Conservation (phyloP, 2,113 vertebrate species). For the Melozone crissalis region DNA sequence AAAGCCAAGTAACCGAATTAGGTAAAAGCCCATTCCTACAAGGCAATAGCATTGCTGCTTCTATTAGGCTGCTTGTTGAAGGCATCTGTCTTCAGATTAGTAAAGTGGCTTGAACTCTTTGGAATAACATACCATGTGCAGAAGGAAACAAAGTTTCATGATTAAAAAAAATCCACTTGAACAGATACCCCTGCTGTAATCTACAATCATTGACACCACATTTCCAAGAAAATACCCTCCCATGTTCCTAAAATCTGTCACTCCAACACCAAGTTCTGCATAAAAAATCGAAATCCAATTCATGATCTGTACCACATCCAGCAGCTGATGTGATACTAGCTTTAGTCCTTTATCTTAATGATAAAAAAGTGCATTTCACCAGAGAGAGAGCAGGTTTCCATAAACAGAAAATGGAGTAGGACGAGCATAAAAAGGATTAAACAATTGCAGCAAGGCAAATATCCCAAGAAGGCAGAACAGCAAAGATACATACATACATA, state of each 20-base stretch:
- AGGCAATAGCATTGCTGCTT: not conserved
- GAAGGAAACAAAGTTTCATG: not conserved
- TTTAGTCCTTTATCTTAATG: not conserved
- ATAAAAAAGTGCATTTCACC: not conserved
- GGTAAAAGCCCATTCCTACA: not conserved
- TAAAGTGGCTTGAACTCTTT: not conserved
- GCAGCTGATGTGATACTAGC: fast-evolving
- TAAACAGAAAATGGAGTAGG: not conserved
- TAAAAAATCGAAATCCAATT: not conserved
- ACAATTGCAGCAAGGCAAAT: not conserved
- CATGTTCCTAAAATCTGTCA: not conserved
- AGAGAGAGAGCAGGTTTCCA: not conserved
- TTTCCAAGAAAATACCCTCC: not conserved
- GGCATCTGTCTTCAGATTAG: not conserved
- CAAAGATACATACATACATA: not conserved
- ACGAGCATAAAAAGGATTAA: not conserved
- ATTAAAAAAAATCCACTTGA: not conserved
- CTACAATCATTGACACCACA: not conserved
- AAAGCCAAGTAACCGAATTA: not conserved
- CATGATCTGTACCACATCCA: not conserved
- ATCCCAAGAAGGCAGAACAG: not conserved
- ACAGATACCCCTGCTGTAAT: not conserved
- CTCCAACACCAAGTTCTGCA: not conserved
- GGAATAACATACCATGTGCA: not conserved
- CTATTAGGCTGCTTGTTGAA: not conserved